Base-by-base conservation (phyloP, 2,888 invertebrate genomes). In the Resseliella maxima region DNA sequence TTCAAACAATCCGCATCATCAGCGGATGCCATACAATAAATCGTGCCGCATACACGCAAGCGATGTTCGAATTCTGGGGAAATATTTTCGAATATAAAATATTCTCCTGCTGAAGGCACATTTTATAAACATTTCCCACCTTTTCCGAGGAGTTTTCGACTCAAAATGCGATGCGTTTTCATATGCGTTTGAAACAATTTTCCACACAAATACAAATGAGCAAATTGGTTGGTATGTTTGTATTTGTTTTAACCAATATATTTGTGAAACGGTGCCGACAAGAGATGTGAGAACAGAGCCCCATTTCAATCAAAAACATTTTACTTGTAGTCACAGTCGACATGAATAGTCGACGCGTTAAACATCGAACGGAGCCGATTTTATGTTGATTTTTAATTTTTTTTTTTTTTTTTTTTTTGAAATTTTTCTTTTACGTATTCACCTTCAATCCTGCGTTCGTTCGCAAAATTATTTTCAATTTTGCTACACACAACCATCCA, bases 91-190 rank as follows among this genome's bases (percentile, higher is more conserved):
- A 38, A 83, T 38, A 83, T 83, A 0, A 21, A 6, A 59, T 38
- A 38, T 83, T 83, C 83, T 24, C 83, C 83, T 83, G 6, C 38
- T 18, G 36, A 83, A 83, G 38, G 36, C 38, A 83, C 83, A 35
- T 18, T 6, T 36, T 38, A 27, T n/a, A 83, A 83, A 83, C n/a
- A 24, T 83, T 83, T 83, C 83, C 83, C 83, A 83, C 38, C 38
- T 38, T 83, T 83, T 83, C 83, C n/a, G 83, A 83, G 6, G 38
- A 38, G n/a, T 38, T 83, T 83, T 83, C 38, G 0, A 31, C 2
- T 3, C 2, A 12, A 2, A 41, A 54, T n/a, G 36, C n/a, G 8
- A 18, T 50, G 8, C 8, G 46, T 50, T 2, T 50, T 50, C 12
- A 2, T 2, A 50, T 15, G 18, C 18, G 46, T 18, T 41, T 41